Evolutionary conservation across 92 coral and sea anemone species (phyloP), one percentile per base, ranked within the genome.

Genomic region (Zoanthus sansibaricus): DNA sequence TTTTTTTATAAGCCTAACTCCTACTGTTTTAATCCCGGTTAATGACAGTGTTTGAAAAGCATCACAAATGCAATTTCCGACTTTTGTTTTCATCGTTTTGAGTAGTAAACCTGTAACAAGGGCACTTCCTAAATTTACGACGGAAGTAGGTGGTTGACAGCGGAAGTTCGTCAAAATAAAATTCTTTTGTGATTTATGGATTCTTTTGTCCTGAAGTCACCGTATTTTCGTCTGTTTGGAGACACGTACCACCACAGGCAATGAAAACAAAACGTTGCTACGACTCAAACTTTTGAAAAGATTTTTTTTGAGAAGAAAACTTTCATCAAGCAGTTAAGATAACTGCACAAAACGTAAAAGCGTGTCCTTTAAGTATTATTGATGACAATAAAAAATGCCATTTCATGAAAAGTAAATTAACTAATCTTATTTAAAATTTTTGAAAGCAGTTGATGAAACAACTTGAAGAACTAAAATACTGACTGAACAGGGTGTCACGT

Each of bases 21-120:
- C 47, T 45, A 9, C 58, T 64, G 7, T 9, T 44, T 20, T 66
- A 80, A 80, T 80, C 85, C 85, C 16, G 44, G 85, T 80, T 80
- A 64, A 80, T 80, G 85, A 66, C 42, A 64, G 85, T 64, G 85
- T 80, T 80, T 80, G 85, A 80, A 80, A 45, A 80, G 85, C 85
- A 66, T 62, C 75, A 80, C 85, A 64, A 80, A 80, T 64, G 85
- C 75, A 80, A 80, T 80, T 80, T 80, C 85, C 85, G 85, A 80
- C 85, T 66, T 80, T 80, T 80, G 85, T 80, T 12, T 80, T 49
- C 6, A 46, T 62, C 42, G 70, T 62, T 64, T 45, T 48, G 70
- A 80, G 30, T 66, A 32, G 66, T 62, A 62, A 21, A 80, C 30
- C 75, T 80, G 61, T 80, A 64, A 79, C 84, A 61, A 80, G 85